phyloP scores from a whole-genome alignment of 1,140 invertebrate species.

The Lepidostoma basale region DNA sequence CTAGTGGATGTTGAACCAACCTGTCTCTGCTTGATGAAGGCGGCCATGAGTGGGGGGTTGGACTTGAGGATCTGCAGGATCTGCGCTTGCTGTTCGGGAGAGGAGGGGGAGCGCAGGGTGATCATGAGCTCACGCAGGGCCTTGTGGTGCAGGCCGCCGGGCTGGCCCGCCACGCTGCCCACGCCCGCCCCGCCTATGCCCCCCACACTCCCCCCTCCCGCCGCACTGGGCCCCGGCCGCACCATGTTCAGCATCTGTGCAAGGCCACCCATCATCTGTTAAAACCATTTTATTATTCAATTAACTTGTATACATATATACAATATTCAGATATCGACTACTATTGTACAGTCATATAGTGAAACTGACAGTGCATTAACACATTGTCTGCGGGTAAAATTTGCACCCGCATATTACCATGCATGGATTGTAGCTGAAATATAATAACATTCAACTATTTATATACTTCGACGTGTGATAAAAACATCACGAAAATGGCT shows the following conservation, averaged over 20 bases:
- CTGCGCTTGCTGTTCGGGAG: constrained; percentile 92
- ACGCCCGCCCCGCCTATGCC: constrained; percentile 55
- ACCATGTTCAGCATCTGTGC: too few relatives aligned
- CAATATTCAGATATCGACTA: background rate
- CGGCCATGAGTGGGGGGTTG: constrained; percentile 95
- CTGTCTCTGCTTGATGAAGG: constrained; percentile 92
- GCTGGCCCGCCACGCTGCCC: constrained; percentile 55
- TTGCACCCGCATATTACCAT: too few relatives aligned
- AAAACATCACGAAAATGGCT: too few relatives aligned
- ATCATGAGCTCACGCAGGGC: constrained; percentile 89
- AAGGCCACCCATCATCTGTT: constrained; percentile 36
- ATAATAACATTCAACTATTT: too few relatives aligned
- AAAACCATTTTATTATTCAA: too few relatives aligned
- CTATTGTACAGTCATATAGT: too few relatives aligned
- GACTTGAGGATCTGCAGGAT: constrained; percentile 91
- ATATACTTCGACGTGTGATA: too few relatives aligned
- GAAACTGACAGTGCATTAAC: too few relatives aligned
- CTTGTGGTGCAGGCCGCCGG: constrained; percentile 70
- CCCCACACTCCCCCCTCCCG: constrained; percentile 52
- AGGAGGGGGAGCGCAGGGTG: constrained; percentile 85
- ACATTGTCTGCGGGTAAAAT: too few relatives aligned
- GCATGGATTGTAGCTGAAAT: too few relatives aligned
- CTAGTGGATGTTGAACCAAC: constrained; percentile 54
- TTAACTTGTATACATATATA: too few relatives aligned
- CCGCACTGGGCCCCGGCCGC: constrained; percentile 55